Conservation (phyloP, 2,888 invertebrate genomes). For the Drosophila putrida region DNA sequence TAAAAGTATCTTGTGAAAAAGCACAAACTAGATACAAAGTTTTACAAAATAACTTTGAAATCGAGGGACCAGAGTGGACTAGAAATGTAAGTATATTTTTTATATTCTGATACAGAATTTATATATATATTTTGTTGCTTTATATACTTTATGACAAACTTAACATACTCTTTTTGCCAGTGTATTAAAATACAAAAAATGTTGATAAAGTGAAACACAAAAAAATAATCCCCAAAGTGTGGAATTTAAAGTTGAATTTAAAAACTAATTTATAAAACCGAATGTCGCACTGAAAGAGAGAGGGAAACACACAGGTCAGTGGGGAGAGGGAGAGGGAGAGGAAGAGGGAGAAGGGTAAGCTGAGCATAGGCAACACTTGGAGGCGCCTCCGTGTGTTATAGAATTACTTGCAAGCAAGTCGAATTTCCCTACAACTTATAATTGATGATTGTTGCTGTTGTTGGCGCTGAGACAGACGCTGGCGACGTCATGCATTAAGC, state of each 20-base stretch:
- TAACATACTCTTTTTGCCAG: not conserved
- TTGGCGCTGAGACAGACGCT: constrained; percentile 11
- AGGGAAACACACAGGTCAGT: not conserved
- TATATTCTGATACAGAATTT: too few relatives aligned
- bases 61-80: too few relatives aligned
- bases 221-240: constrained; percentile 47
- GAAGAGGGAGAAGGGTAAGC: not conserved
- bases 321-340: not conserved
- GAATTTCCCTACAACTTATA: constrained; percentile 60
- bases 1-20: too few relatives aligned
- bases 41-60: too few relatives aligned
- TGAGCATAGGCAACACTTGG: constrained; percentile 33
- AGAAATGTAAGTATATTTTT: too few relatives aligned
- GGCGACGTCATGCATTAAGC: constrained; percentile 57
- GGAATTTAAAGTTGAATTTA: constrained; percentile 35
- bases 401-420: constrained; percentile 43
- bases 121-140: too few relatives aligned
- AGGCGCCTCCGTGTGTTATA: constrained; percentile 45
- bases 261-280: constrained; percentile 53
- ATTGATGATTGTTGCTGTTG: constrained; percentile 63
- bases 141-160: not conserved
- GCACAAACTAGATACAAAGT: too few relatives aligned
- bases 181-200: not conserved
- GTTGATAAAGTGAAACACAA: constrained; percentile 44
- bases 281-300: constrained; percentile 32